Base-by-base conservation (phyloP, 2,113 vertebrate species). In the Chionis minor region DNA sequence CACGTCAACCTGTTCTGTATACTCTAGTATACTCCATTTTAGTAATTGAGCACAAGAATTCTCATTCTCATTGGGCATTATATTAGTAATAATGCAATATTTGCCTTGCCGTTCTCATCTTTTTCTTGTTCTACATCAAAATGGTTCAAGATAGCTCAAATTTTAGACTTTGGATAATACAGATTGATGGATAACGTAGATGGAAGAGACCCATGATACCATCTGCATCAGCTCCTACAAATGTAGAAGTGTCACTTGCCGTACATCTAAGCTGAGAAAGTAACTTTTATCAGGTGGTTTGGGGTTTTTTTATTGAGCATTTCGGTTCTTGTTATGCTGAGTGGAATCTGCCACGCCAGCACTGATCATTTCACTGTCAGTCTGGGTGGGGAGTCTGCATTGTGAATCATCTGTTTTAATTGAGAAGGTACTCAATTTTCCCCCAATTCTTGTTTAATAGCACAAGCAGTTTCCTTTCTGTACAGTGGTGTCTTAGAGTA, bases 381-480 rank as follows among this genome's bases (percentile, higher is more conserved):
- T 74, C 86, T 89, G 95, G 94, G 96, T 88, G 62, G 79, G 94
- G 96, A 97, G 66, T 52, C 63, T 78, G 81, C 54, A 24, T 65
- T 93, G 91, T 84, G 90, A 40, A 62, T 83, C 96, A 92, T 94
- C 96, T 94, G 30, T 96, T 97, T 97, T 97, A 97, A 97, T 97
- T 96, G 97, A 81, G 95, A 96, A 97, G 65, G 92, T 98, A 81
- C 93, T 96, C 84, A 69, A 3, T 93, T 93, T 85, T 77, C 75
- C 93, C 90, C 91, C 96, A 96, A 7, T 95, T 92, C 89, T 96
- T 82, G 87, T 96, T 97, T 97, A 96, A 97, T 97, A 93, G 97
- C 97, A 97, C 86, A 97, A 96, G 96, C 97, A 94, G 92, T 97
- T 98, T 98, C 84, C 89, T 97, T 94, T 93, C 97, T 88, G 79